phyloP scores from a whole-genome alignment of 2,113 vertebrate genomes.

The Thalassarche chlororhynchos region DNA sequence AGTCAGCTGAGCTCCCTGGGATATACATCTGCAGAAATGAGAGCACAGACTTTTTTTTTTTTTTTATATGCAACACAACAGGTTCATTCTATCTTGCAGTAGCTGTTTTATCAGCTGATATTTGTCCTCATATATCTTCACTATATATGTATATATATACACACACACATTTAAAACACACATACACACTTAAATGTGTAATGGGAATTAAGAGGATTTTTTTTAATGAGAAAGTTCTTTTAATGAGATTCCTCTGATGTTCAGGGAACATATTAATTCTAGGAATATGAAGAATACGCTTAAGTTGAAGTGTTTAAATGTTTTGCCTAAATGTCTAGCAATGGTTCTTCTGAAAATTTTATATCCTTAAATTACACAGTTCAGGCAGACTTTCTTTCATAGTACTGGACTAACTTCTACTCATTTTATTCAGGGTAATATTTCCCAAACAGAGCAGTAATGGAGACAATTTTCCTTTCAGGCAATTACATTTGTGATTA shows the following conservation, averaged over 20 bases:
- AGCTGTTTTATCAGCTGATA: neutral
- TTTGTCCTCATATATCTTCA: neutral
- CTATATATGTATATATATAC: neutral
- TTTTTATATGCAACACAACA: neutral
- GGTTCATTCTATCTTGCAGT: neutral
- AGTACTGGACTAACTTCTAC: neutral
- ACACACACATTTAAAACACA: neutral
- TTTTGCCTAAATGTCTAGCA: constrained; percentile 8
- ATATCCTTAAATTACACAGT: neutral
- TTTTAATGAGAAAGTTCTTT: neutral
- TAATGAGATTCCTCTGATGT: neutral
- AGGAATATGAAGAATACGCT: neutral
- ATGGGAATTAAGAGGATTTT: neutral
- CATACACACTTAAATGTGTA: neutral
- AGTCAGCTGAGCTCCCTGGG: neutral
- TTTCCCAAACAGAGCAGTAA: neutral
- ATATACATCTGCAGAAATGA: neutral
- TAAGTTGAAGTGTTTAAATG: neutral
- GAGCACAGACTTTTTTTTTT: neutral
- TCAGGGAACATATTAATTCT: neutral
- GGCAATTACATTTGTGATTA: neutral
- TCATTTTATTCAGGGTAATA: neutral
- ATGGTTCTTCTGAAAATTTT: constrained; percentile 7
- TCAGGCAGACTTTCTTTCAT: neutral
- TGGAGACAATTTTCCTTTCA: neutral